phyloP scores from a whole-genome alignment of 2,113 vertebrate species.

The Zosterops lateralis region DNA sequence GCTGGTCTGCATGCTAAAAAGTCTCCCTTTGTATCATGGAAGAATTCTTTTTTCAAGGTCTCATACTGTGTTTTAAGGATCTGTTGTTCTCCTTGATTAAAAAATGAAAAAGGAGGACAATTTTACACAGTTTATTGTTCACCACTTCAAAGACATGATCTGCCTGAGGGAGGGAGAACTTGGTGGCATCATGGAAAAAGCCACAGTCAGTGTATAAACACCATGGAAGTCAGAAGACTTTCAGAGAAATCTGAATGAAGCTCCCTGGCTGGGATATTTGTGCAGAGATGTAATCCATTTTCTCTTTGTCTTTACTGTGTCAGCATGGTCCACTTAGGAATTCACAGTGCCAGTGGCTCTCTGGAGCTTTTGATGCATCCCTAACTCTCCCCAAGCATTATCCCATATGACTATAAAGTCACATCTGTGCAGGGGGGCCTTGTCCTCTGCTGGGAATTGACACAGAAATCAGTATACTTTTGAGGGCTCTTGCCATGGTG shows the following conservation, averaged over 20 bases:
- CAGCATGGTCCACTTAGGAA: not conserved
- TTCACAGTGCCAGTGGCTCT: not conserved
- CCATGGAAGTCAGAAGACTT: not conserved
- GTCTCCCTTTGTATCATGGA: not conserved
- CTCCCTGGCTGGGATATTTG: not conserved
- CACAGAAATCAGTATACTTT: not conserved
- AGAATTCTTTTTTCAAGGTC: not conserved
- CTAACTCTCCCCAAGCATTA: not conserved
- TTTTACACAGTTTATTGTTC: not conserved
- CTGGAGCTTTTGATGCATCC: not conserved
- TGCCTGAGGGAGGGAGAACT: not conserved
- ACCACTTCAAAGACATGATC: not conserved
- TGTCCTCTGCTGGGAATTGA: not conserved
- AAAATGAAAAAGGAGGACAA: not conserved
- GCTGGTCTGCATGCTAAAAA: not conserved
- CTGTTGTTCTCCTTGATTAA: not conserved
- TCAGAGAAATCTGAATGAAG: not conserved
- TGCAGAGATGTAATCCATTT: not conserved
- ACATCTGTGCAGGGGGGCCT: not conserved
- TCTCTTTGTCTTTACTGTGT: not conserved
- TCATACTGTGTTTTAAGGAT: not conserved
- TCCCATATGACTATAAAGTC: not conserved
- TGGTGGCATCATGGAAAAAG: not conserved
- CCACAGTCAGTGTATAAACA: not conserved
- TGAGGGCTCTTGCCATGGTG: not conserved